Percentiles rank a stretch among this genome's conserved stretches.
Evolutionary conservation across 2,797 vertebrate genomes (phyloP).

Genomic region (Antrozous pallidus): DNA sequence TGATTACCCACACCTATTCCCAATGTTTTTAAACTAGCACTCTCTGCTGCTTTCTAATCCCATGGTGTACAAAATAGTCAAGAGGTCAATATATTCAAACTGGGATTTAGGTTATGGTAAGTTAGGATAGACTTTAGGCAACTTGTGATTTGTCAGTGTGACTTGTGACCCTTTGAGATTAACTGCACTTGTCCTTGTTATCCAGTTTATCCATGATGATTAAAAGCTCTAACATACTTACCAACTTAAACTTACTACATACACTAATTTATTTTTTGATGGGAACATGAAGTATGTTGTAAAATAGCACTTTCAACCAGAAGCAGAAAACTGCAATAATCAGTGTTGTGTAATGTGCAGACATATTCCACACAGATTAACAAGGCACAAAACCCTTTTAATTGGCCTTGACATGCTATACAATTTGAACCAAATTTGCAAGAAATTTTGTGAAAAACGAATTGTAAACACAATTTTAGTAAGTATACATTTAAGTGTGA

Average conservation of each 20-base stretch:
- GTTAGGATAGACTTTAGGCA: conserved; percentile 72
- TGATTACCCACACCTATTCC: conserved; percentile 76
- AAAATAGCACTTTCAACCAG: conserved; percentile 85
- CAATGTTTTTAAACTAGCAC: conserved; percentile 71
- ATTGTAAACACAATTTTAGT: conserved; percentile 98
- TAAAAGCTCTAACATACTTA: conserved; percentile 85
- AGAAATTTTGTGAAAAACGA: conserved; percentile 97
- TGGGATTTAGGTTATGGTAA: conserved; percentile 77
- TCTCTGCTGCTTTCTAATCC: conserved; percentile 77
- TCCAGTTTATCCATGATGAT: conserved; percentile 73
- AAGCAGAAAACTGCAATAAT: conserved; percentile 85
- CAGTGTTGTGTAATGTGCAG: conserved; percentile 85
- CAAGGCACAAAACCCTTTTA: conserved; percentile 87
- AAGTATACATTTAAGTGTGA: conserved; percentile 96
- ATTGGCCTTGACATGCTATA: conserved; percentile 85
- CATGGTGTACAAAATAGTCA: conserved; percentile 68
- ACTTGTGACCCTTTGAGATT: conserved; percentile 74
- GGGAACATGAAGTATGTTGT: conserved; percentile 82
- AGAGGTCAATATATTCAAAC: conserved; percentile 66
- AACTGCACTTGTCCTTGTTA: conserved; percentile 78
- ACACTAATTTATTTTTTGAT: conserved; percentile 81
- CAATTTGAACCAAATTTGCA: conserved; percentile 88
- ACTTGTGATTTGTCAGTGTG: conserved; percentile 72
- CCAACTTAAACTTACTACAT: conserved; percentile 88
- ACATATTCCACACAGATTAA: conserved; percentile 85